Evolutionary conservation across 2,888 invertebrate species (phyloP).

Genomic region (Glyphotaelius pellucidus): DNA sequence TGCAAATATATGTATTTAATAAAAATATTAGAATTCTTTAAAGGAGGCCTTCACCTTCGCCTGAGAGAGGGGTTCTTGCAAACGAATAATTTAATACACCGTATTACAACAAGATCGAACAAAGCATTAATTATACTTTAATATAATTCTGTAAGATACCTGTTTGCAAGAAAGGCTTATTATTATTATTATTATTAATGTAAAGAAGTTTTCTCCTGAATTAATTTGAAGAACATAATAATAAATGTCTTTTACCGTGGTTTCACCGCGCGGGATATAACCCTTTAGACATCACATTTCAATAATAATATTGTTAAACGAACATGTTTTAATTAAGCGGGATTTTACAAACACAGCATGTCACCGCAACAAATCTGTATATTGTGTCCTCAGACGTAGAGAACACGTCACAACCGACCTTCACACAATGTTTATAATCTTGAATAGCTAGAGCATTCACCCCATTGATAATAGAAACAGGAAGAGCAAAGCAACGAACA

Average conservation of each 20-base stretch:
- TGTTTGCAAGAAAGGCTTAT: too few species aligned
- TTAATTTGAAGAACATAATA: background rate
- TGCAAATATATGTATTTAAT: too few species aligned
- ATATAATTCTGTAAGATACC: too few species aligned
- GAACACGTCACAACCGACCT: background rate
- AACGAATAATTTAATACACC: too few species aligned
- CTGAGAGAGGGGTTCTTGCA: too few species aligned
- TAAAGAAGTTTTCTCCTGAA: too few species aligned
- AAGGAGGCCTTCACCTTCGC: too few species aligned
- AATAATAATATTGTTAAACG: background rate
- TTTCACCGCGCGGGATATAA: background rate
- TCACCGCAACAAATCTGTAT: background rate
- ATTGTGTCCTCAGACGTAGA: background rate
- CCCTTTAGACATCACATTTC: background rate
- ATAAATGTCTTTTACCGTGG: background rate
- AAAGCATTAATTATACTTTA: too few species aligned
- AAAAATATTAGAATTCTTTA: too few species aligned
- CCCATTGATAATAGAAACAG: background rate
- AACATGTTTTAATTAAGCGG: background rate
- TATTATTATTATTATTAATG: too few species aligned
- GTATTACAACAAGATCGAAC: too few species aligned
- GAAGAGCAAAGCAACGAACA: too few species aligned
- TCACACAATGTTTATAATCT: background rate
- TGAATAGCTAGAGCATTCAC: background rate
- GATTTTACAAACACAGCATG: background rate